Conservation (phyloP, 2,113 vertebrate species). For the Pedionomus torquatus region DNA sequence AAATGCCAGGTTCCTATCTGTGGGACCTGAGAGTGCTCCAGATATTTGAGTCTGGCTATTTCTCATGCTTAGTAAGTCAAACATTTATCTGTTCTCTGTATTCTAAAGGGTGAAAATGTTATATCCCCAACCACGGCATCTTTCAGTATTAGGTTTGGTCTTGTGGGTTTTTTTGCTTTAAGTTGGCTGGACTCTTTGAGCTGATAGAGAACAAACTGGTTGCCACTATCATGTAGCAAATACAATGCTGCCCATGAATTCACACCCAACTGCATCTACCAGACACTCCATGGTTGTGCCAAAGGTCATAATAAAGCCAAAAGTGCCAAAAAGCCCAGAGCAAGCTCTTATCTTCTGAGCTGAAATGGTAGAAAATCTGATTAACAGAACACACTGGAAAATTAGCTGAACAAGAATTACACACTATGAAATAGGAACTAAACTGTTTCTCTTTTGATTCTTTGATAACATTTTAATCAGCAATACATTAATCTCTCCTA, state of each 20-base stretch:
- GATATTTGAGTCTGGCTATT: neutral
- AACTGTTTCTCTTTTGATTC: neutral
- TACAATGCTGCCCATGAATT: neutral
- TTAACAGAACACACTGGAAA: neutral
- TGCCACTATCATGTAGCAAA: neutral
- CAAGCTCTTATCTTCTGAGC: neutral
- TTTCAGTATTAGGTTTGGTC: neutral
- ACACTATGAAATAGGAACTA: neutral
- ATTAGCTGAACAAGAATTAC: neutral
- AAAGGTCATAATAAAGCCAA: neutral
- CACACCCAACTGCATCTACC: neutral
- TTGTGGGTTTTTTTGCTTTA: neutral
- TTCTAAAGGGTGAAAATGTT: neutral
- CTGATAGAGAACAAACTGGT: neutral
- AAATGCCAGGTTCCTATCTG: neutral
- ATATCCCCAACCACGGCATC: neutral
- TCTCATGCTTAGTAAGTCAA: neutral
- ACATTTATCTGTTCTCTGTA: neutral
- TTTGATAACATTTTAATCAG: neutral
- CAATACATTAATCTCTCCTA: neutral
- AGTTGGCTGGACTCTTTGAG: neutral
- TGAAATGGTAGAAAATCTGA: neutral
- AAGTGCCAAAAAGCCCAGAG: neutral
- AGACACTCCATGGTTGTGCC: neutral
- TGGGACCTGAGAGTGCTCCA: neutral